phyloP scores from a whole-genome alignment of 2,797 vertebrate species.

The Coilia nasus region DNA sequence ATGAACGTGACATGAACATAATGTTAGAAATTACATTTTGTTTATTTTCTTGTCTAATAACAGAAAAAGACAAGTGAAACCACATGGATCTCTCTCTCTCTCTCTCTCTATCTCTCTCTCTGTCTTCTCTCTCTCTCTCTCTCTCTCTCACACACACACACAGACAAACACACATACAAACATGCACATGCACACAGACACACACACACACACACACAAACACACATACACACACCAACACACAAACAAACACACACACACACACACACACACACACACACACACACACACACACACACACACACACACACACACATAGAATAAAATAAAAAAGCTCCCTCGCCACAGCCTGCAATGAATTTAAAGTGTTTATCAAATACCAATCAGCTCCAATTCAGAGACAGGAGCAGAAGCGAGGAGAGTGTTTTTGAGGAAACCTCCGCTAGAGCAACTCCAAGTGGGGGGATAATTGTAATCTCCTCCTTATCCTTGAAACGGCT shows the following conservation, averaged over 20 bases:
- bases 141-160: background rate
- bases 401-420: background rate
- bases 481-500: conserved; percentile 25
- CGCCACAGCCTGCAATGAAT: background rate
- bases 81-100: no score
- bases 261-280: conserved; percentile 2
- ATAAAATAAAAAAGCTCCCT: background rate
- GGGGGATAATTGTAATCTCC: conserved; percentile 55
- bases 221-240: background rate
- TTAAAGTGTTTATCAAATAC: conserved; percentile 42
- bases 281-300: conserved; percentile 9
- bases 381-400: conserved; percentile 33
- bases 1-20: no score
- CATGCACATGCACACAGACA: background rate
- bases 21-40: no score
- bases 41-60: no score
- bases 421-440: conserved; percentile 4
- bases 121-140: no score
- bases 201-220: background rate
- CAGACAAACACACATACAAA: background rate
- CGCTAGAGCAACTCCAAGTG: conserved; percentile 40
- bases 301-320: background rate
- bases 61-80: no score
- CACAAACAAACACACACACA: background rate
- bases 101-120: no score